Evolutionary conservation across 2,113 vertebrate species (phyloP), one percentile per base, ranked within the genome.

Genomic region (Columba janthina): DNA sequence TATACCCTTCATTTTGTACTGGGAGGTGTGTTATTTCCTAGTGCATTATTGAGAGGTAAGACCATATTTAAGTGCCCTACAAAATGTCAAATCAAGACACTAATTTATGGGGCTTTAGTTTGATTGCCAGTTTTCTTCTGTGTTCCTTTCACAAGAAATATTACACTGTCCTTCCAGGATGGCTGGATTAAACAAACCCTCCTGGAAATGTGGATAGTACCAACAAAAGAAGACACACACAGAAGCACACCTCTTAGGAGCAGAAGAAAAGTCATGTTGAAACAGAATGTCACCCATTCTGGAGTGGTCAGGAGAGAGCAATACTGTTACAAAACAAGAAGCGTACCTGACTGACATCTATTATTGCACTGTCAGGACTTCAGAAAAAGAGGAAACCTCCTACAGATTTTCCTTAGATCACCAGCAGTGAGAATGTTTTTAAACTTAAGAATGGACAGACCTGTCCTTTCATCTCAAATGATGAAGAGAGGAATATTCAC

Each of bases 341-440:
- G 36, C 18, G 26, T 12, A 66, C 4, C 28, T 42, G 6, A 28
- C 15, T 57, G 26, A 51, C 17, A 56, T 4, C 8, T 13, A 32
- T 24, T 80, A 34, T 34, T 24, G 19, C 6, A 25, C 31, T 53
- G 12, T 14, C 62, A 62, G 18, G 70, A 56, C 9, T 58, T 67
- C 31, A 83, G 50, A 79, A 60, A 79, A 74, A 29, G 22, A 38
- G 3, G 5, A 62, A 51, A 32, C 12, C 12, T 56, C 24, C 24
- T 36, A 12, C 60, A 64, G 14, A 7, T 44, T 80, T 69, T 91
- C 11, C 9, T 91, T 44, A 50, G 15, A 14, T 44, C 24, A 56
- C 6, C 2, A 10, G 32, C n/a, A 50, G 3, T 28, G 2, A 66
- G 3, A 3, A 1, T 32, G 9, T 50, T 73, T 54, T 64, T 46